Conservation (phyloP, 2,888 invertebrate genomes). For the Scaptomyza caliginosa region DNA sequence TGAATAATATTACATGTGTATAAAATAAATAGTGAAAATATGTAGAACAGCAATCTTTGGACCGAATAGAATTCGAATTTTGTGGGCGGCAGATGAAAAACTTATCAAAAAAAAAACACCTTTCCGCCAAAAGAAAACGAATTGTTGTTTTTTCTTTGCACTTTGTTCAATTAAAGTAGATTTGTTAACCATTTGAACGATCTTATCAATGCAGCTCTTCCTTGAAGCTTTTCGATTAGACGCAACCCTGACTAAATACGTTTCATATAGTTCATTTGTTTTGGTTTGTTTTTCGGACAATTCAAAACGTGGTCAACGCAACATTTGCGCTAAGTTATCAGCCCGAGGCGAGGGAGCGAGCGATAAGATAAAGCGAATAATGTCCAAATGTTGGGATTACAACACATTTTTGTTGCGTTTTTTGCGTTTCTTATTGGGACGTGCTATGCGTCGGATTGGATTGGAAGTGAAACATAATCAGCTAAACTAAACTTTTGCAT, state of each 20-base stretch:
- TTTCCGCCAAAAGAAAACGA: no score
- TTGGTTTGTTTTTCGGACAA: conserved; percentile 22
- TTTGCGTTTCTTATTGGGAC: conserved; percentile 20
- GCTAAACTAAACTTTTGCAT: conserved; percentile 34
- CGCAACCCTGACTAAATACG: conserved; percentile 28
- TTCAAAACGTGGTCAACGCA: conserved; percentile 45
- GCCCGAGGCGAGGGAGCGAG: conserved; percentile 13
- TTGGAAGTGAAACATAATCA: conserved; percentile 35
- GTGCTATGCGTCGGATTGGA: conserved; percentile 31
- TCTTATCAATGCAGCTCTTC: conserved; percentile 31
- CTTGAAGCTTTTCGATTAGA: conserved; percentile 28
- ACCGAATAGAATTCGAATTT: conserved; percentile 1
- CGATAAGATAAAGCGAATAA: conserved; percentile 47
- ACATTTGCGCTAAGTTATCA: conserved; percentile 46
- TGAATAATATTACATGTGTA: background rate
- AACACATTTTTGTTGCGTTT: conserved; percentile 15
- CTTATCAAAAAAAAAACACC: background rate
- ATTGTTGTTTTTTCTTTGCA: no score
- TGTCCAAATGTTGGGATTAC: conserved; percentile 51
- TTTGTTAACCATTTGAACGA: background rate
- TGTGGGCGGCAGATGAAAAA: background rate
- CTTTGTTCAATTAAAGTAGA: background rate
- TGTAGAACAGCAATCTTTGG: conserved; percentile 19
- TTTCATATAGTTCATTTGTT: conserved; percentile 1
- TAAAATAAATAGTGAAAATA: conserved; percentile 2